Evolutionary conservation across 92 coral and sea anemone species (phyloP), one percentile per base, ranked within the genome.

Genomic region (Bergia puertoricense): DNA sequence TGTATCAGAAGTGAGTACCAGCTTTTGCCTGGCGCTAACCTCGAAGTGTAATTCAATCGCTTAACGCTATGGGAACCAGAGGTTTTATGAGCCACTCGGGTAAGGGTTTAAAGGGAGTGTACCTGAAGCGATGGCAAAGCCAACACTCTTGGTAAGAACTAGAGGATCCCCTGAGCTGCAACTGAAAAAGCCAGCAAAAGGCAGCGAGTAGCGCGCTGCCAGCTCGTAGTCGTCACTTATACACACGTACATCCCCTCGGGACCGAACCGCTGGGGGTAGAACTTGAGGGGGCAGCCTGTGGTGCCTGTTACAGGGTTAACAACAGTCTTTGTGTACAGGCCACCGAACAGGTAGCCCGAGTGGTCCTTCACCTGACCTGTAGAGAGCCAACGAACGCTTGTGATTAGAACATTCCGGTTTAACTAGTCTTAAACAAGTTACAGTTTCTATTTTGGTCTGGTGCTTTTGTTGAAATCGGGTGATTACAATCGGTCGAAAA

Each of bases 301-400:
- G 42, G 86, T 88, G 46, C 92, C 92, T 6, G 96, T 94, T n/a
- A 95, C 86, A 7, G 96, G 94, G 88, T 95, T 95, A 88, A 81
- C 86, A 0, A 81, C 3, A 13, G 88, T 85, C 51, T 89, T 88
- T 80, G 92, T 94, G 90, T 94, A 95, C 50, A 94, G 90, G 41
- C 98, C 98, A 6, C 98, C 98, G 56, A 95, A 95, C 50, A 95
- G 88, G 67, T 94, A 95, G 9, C 98, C 98, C n/a, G 93, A 85
- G 79, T 92, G 80, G 42, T 74, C 78, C 62, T 88, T 89, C 43
- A 88, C 85, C 67, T 36, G 40, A 45, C 90, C 90, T 86, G 40
- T 13, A 23, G 20, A 1, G 16, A 69, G 30, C 10, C 11, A 54
- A 54, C 10, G 59, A 30, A 8, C 59, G 10, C 2, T 62, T 62